Base-by-base conservation (phyloP, 2,888 invertebrate species). In the Vanessa cardui region DNA sequence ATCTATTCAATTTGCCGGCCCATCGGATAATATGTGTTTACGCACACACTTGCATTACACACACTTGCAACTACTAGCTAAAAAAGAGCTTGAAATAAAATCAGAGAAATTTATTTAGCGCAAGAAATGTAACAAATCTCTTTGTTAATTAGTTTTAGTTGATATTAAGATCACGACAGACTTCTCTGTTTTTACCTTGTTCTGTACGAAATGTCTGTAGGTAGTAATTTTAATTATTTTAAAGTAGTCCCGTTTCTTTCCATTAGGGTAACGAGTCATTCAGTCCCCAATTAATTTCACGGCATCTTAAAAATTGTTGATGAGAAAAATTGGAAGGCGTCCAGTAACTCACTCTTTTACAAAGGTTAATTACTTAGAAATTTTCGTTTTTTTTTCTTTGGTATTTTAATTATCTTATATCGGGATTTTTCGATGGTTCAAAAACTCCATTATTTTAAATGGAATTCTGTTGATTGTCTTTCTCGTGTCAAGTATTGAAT, bases 331-430 rank as follows among this genome's bases (percentile, higher is more conserved):
- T 75, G 75, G 75, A 76, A 68, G 67, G 68, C 76, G 74, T 76
- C 80, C 77, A 78, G 78, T 72, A 69, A 71, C 76, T 77, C 66
- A 67, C 75, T 77, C 76, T 76, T 64, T 63, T 72, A 63, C 78
- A 83, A 84, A 84, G 83, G 84, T 68, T 69, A 84, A 80, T 76
- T 73, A 72, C 76, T 64, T 62, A 33, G 58, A 54, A 31, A 9
- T 56, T 39, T 56, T 39, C 56, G 56, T 39, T 56, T 16, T 26
- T 26, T 56, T 59, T 59, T 26, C 31, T 26, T 63, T 26, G 26
- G 44, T 26, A 39, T 44, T 49, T 58, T 58, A 64, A 26, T 58
- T 49, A 58, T 58, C 21, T n/a, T 18, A 5, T 44, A 54, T 54
- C n/a, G 31, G 31, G 16, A 54, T 56, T 39, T 56, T 20, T 56